These are phyloP conservation scores for Choloepus didactylus DNA, from an alignment of 2,797 vertebrate species.

Conservation along the genomic window DNA sequence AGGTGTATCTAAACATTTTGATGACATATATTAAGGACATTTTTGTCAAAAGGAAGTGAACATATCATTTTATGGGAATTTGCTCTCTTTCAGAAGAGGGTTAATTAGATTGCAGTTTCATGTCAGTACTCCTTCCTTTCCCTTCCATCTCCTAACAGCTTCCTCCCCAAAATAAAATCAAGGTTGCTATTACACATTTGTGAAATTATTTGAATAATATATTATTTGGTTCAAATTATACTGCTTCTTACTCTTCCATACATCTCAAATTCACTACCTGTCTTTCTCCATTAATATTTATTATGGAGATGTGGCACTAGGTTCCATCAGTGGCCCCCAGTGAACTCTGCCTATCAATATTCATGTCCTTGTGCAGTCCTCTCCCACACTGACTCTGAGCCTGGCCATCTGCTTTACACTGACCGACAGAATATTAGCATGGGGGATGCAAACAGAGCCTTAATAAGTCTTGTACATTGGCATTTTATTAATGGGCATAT, in stretches of 20 bases:
- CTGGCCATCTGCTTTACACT: not conserved
- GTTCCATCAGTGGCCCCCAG: fast-evolving
- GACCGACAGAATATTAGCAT: not conserved
- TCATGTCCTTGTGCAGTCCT: not conserved
- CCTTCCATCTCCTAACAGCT: not conserved
- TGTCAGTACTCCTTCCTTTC: not conserved
- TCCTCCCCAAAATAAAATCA: not conserved
- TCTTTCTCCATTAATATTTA: not conserved
- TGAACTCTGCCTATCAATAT: not conserved
- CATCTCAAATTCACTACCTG: not conserved
- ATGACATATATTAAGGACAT: not conserved
- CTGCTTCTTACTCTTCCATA: not conserved
- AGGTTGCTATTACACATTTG: not conserved
- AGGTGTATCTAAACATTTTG: not conserved
- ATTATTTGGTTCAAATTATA: not conserved
- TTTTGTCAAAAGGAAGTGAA: not conserved
- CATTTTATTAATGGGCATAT: not conserved
- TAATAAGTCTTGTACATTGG: not conserved
- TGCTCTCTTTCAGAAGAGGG: not conserved
- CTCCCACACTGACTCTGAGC: not conserved
- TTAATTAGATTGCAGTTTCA: not conserved
- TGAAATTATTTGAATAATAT: not conserved
- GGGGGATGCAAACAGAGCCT: not conserved
- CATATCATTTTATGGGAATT: not conserved
- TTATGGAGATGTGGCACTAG: not conserved